Evolutionary conservation across 2,113 vertebrate species (phyloP).

Genomic region (Phodopus roborovskii): DNA sequence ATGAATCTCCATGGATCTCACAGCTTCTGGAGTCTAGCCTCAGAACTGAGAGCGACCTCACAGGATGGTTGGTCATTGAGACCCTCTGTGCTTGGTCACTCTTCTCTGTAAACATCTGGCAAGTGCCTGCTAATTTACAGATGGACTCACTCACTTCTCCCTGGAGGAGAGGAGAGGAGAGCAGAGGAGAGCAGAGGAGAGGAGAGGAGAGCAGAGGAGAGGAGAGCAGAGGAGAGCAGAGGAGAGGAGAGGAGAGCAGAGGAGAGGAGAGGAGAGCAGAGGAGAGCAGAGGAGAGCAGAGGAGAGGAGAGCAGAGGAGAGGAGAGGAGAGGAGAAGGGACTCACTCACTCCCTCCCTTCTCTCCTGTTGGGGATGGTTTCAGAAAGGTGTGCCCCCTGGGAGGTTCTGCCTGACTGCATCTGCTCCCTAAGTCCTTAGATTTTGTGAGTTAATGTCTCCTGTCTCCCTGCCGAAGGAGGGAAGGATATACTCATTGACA

Average conservation of each 20-base stretch:
- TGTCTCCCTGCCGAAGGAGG: background rate
- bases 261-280: too few relatives aligned
- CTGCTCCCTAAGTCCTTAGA: background rate
- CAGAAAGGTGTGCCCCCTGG: background rate
- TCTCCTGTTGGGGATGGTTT: background rate
- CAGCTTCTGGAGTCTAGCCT: accelerated
- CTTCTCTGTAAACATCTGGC: background rate
- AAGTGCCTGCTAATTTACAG: background rate
- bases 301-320: too few relatives aligned
- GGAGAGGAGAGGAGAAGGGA: too few relatives aligned
- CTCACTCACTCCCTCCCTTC: background rate
- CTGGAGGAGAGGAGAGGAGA: too few relatives aligned
- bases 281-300: too few relatives aligned
- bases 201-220: too few relatives aligned
- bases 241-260: too few relatives aligned
- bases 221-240: too few relatives aligned
- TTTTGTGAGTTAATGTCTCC: background rate
- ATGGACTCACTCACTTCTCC: background rate
- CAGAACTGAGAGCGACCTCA: background rate
- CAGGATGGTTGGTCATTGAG: accelerated
- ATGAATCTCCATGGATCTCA: background rate
- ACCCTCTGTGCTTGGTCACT: background rate
- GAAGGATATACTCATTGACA: background rate
- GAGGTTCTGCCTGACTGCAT: background rate
- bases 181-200: too few relatives aligned